A percentile compares a stretch with the other conserved stretches of the same genome.
These are phyloP conservation scores for Seriola quinqueradiata DNA, from an alignment of 2,113 vertebrate genomes.

Conservation along the genomic window DNA sequence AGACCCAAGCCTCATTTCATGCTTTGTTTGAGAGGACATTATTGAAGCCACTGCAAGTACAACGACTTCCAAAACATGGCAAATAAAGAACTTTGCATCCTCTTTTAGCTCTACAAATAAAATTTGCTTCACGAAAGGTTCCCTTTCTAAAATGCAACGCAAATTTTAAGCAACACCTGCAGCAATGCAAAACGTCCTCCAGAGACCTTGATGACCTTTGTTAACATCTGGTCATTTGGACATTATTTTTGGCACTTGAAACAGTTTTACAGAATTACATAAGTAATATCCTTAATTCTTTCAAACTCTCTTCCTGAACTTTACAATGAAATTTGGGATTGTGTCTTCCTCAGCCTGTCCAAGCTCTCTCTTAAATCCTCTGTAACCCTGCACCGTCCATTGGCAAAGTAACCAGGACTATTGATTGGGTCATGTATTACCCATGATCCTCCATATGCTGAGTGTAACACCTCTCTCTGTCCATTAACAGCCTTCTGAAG, in stretches of 20 bases:
- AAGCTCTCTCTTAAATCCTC: conserved; percentile 42
- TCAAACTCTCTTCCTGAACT: background rate
- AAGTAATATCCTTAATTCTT: background rate
- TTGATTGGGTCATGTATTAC: conserved; percentile 79
- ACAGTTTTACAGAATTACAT: background rate
- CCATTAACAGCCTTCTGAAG: conserved; percentile 78
- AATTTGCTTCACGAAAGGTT: background rate
- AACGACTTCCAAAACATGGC: background rate
- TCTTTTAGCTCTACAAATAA: background rate
- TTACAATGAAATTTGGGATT: conserved; percentile 17
- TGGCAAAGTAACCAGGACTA: conserved; percentile 73
- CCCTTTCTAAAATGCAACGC: background rate
- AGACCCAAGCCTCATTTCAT: conserved; percentile 48
- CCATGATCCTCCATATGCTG: conserved; percentile 77
- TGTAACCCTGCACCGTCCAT: conserved; percentile 75
- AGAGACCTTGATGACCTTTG: background rate
- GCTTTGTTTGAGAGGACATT: conserved; percentile 51
- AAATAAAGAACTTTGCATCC: background rate
- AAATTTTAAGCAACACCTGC: background rate
- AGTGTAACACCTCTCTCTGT: conserved; percentile 77
- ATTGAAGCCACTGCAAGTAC: conserved; percentile 20
- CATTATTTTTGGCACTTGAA: no score
- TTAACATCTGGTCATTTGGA: background rate
- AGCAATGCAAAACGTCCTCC: background rate
- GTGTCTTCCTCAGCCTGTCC: conserved; percentile 28